Evolutionary conservation across 2,113 vertebrate genomes (phyloP), one percentile per base, ranked within the genome.

Genomic region (Butorides virescens): DNA sequence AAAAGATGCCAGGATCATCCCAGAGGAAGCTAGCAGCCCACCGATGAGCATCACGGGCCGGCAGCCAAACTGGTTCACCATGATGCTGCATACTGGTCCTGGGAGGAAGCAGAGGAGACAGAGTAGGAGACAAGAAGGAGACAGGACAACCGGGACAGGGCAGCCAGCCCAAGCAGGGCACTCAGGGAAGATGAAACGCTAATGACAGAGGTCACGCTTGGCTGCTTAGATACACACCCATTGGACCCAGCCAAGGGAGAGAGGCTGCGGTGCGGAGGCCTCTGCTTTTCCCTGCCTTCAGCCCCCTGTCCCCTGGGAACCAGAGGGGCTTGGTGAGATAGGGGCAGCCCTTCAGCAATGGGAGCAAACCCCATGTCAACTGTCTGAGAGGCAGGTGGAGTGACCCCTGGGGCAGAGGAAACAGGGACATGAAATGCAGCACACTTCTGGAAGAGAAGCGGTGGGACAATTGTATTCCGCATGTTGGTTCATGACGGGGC

Each of bases 51-150:
- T 98, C 86, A 98, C 98, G 0, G 98, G 98, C 55, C 98, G 97
- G 66, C 98, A 98, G 78, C 98, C 98, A 49, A 98, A 98, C 85
- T 98, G 98, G 37, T 98, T 98, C 93, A 98, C 98, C 55, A 98
- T 97, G 93, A 98, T 97, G 95, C 98, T 98, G 96, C 97, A 98
- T 68, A 98, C 88, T 13, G 98, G 98, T 44, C 98, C 98, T 98
- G 93, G 36, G 78, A 96, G 72, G 58, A 90, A 95, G 49, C 23
- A 86, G 46, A 96, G 25, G 44, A 93, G 66, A 59, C 27, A 65
- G 70, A 63, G 52, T 85, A 92, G 78, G 84, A 61, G 17, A 59
- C 17, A 29, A 76, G 71, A 58, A 71, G 23, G 25, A 63, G 34
- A 73, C 13, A 70, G 46, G 9, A 91, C 44, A 82, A 16, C 10